phyloP scores from a whole-genome alignment of 2,797 vertebrate species.

The Chlorospingus flavigularis region DNA sequence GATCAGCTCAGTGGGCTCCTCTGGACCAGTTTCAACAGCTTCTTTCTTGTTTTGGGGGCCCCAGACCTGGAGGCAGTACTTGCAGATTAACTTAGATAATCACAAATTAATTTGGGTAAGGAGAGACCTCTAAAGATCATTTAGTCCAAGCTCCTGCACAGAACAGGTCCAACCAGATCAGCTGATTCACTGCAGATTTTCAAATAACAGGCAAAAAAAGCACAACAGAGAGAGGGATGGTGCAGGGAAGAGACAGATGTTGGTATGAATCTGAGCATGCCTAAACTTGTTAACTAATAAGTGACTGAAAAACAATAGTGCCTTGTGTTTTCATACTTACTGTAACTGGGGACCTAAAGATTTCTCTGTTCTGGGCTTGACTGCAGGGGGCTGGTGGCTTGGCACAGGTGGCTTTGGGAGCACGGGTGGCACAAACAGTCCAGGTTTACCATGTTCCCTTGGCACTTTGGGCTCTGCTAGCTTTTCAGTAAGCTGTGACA shows the following conservation, averaged over 20 bases:
- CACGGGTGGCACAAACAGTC: conserved; percentile 54
- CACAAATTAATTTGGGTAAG: background rate
- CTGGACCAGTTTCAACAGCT: background rate
- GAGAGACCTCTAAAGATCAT: background rate
- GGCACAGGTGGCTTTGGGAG: conserved; percentile 63
- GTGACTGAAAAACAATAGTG: background rate
- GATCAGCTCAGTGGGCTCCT: background rate
- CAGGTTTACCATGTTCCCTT: conserved; percentile 54
- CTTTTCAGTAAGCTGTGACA: conserved; percentile 32
- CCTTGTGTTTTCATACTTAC: conserved; percentile 78
- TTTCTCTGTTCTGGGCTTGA: conserved; percentile 71
- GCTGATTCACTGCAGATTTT: background rate
- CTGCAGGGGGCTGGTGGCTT: conserved; percentile 22
- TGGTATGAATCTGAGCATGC: background rate
- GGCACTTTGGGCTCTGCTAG: background rate
- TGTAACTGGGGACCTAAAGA: conserved; percentile 68
- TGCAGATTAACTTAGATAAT: background rate
- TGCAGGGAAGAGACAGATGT: background rate
- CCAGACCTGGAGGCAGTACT: background rate
- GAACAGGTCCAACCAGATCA: background rate
- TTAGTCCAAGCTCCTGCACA: background rate
- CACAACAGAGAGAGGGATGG: background rate
- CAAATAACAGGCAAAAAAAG: background rate
- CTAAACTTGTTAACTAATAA: background rate
- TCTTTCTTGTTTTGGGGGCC: background rate